These are phyloP conservation scores for Amphimallon solstitiale DNA, from an alignment of 2,888 invertebrate species.

Conservation along the genomic window DNA sequence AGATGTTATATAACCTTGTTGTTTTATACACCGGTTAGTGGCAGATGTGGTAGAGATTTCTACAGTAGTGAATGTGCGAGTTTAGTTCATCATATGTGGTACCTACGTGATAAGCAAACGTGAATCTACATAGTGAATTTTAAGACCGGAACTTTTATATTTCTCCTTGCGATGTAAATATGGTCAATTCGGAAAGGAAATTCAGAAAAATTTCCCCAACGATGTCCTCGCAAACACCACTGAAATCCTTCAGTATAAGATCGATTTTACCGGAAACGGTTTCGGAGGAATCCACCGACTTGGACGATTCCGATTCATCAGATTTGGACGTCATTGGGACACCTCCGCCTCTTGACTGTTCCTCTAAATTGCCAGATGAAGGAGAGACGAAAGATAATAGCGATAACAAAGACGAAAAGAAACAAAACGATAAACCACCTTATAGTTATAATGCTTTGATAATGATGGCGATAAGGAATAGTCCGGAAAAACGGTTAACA, in stretches of 20 bases:
- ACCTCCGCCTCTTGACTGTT: constrained; percentile 77
- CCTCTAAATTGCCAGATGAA: constrained; percentile 63
- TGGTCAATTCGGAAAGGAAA: constrained; percentile 46
- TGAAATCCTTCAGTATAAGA: constrained; percentile 84
- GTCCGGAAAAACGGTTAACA: constrained; percentile 90
- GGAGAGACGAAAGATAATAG: constrained; percentile 49
- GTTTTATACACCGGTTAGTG: constrained; percentile 23
- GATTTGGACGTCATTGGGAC: constrained; percentile 79
- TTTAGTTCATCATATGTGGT: too few relatives aligned
- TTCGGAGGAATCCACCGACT: constrained; percentile 49
- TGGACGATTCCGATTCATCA: constrained; percentile 75
- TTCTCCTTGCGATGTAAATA: constrained; percentile 46
- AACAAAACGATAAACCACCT: constrained; percentile 91
- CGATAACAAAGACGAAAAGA: constrained; percentile 66
- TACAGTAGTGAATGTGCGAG: constrained; percentile 13
- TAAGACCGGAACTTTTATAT: too few relatives aligned
- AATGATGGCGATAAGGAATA: constrained; percentile 98
- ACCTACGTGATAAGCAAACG: too few relatives aligned
- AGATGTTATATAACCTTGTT: constrained; percentile 37
- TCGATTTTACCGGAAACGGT: constrained; percentile 79
- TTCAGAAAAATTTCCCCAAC: constrained; percentile 35
- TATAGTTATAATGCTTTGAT: constrained; percentile 99
- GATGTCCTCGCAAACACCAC: constrained; percentile 69
- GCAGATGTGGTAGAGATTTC: constrained; percentile 29
- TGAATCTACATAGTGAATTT: too few relatives aligned